Base-by-base conservation (phyloP, 2,888 invertebrate genomes). In the Heliconius aoede region DNA sequence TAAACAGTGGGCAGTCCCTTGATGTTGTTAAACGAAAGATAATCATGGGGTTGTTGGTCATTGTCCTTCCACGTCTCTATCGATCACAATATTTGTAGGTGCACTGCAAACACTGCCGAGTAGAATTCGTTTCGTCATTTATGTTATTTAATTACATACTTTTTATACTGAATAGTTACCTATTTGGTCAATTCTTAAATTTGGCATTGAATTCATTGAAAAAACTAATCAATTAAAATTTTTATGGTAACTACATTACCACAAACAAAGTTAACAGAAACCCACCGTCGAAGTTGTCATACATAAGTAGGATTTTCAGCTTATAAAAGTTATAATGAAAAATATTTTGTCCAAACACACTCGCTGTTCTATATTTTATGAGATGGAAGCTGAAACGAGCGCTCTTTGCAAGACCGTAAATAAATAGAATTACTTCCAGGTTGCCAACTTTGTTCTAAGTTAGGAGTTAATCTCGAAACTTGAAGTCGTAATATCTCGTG, bases 41-140 rank as follows among this genome's bases (percentile, higher is more conserved):
- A 86, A 85, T 86, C 85, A 88, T 85, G 85, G 92, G 92, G 90
- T 72, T 85, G 87, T 81, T 86, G 90, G 89, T 87, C 90, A 83
- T 90, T 90, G 91, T 88, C 91, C 93, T 89, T 88, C 87, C 89
- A 86, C 84, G 83, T 77, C 83, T 85, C 85, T 75, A 55, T 76
- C 64, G 55, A 76, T 28, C 76, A 77, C 61, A 32, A 24, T 79
- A 74, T 65, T 76, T 69, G 32, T 74, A 40, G 36, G 36, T 36
- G 36, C 40, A 64, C 65, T 69, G 69, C 69, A 24, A 55, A 15
- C 11, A n/a, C 24, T 32, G 13, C 3, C 8, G 15, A 65, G 7
- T 65, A 36, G 18, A 28, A 51, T 55, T 69, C 13, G 13, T 67
- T 11, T 40, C 26, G 26, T 36, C 15, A 67, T 24, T n/a, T n/a